Evolutionary conservation across 2,113 vertebrate genomes (phyloP).

Genomic region (Chelonoidis abingdonii): DNA sequence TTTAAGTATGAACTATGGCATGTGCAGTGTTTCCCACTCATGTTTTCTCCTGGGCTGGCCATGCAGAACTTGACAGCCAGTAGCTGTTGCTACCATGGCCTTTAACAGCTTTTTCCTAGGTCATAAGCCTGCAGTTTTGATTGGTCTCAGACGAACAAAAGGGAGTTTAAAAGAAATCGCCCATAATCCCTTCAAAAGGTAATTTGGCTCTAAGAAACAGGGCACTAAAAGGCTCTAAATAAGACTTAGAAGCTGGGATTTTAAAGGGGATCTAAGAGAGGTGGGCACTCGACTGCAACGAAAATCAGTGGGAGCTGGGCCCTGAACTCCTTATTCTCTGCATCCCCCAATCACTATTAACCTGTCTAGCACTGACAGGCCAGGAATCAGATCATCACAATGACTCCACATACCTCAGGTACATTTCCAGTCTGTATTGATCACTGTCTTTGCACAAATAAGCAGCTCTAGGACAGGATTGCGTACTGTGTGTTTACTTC

Average conservation of each 20-base stretch:
- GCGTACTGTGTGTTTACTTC: neutral
- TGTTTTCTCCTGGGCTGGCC: constrained; percentile 10
- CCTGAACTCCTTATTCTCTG: neutral
- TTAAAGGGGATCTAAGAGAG: neutral
- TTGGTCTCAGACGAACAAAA: constrained; percentile 19
- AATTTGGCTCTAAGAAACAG: neutral
- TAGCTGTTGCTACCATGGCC: constrained; percentile 49
- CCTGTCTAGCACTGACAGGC: neutral
- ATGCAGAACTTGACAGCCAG: constrained; percentile 68
- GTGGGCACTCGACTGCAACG: neutral
- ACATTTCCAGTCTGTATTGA: neutral
- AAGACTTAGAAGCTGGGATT: neutral
- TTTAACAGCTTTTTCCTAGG: constrained; percentile 7
- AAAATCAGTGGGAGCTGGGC: neutral
- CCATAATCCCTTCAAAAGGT: neutral
- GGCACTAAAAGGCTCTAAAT: neutral
- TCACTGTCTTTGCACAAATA: neutral
- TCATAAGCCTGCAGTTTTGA: neutral
- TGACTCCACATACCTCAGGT: neutral
- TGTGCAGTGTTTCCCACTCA: neutral
- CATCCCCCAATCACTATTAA: neutral
- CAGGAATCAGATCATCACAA: fast-evolving
- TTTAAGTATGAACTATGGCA: constrained; percentile 71
- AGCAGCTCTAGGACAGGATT: neutral
- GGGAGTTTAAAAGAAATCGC: neutral